phyloP scores from a whole-genome alignment of 2,888 invertebrate genomes.

The Saturnia pavonia region DNA sequence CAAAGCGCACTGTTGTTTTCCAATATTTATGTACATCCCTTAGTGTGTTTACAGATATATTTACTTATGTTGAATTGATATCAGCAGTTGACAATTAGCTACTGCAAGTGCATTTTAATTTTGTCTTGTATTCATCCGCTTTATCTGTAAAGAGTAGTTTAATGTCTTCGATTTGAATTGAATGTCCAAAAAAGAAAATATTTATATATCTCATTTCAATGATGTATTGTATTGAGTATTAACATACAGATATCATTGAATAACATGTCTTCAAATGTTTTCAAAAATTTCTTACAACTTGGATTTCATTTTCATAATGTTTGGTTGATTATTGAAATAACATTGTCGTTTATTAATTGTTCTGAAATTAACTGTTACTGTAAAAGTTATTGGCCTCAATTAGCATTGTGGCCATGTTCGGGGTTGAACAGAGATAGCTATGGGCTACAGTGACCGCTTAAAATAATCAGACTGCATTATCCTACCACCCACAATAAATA shows the following conservation, averaged over 20 bases:
- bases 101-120: too few relatives aligned
- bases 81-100: too few relatives aligned
- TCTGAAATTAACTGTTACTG: not conserved
- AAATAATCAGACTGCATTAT: not conserved
- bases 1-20: conserved; percentile 8
- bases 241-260: not conserved
- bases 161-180: too few relatives aligned
- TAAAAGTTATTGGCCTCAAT: too few relatives aligned
- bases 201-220: too few relatives aligned
- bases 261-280: not conserved
- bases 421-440: not conserved
- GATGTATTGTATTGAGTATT: too few relatives aligned
- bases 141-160: too few relatives aligned
- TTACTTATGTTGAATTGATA: not conserved
- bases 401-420: not conserved
- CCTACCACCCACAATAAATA: too few relatives aligned
- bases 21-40: not conserved
- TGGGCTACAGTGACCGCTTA: not conserved
- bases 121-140: too few relatives aligned
- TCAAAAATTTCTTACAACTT: not conserved
- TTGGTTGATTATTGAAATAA: not conserved
- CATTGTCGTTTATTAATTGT: too few relatives aligned
- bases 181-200: too few relatives aligned
- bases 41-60: not conserved
- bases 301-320: not conserved